phyloP scores from a whole-genome alignment of 2,888 invertebrate species.

The Brachypalpus laphriformis region DNA sequence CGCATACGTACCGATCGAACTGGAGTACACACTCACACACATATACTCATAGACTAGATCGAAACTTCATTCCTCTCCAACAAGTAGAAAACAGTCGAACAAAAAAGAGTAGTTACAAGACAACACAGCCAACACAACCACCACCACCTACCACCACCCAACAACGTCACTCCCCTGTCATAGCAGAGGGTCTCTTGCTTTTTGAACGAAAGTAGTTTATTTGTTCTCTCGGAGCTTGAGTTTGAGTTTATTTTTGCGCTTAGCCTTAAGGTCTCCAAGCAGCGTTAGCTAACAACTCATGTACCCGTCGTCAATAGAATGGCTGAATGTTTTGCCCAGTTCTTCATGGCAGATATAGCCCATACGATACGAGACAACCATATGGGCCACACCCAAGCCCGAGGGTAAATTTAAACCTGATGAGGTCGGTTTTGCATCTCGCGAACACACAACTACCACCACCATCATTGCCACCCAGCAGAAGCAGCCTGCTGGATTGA shows the following conservation, averaged over 20 bases:
- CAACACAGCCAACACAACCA: slow-evolving; percentile 25
- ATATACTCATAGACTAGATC: neutral
- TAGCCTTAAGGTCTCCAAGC: slow-evolving; percentile 71
- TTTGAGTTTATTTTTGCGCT: slow-evolving; percentile 65
- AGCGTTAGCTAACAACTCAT: slow-evolving; percentile 71
- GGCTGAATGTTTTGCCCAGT: slow-evolving; percentile 66
- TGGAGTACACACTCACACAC: slow-evolving; percentile 36
- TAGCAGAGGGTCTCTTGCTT: slow-evolving; percentile 57
- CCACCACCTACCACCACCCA: slow-evolving; percentile 50
- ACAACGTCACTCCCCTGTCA: slow-evolving; percentile 67
- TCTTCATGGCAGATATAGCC: slow-evolving; percentile 68
- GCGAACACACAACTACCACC: slow-evolving; percentile 40
- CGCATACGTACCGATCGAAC: slow-evolving; percentile 9
- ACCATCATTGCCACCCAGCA: slow-evolving; percentile 35
- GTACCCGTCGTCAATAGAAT: slow-evolving; percentile 55
- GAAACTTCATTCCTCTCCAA: slow-evolving; percentile 42
- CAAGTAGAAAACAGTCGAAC: slow-evolving; percentile 1
- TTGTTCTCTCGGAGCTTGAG: slow-evolving; percentile 66
- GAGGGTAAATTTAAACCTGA: slow-evolving; percentile 75
- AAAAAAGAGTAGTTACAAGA: slow-evolving; percentile 1
- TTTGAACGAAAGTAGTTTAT: slow-evolving; percentile 71
- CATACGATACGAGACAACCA: slow-evolving; percentile 72
- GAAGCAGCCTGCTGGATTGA: slow-evolving; percentile 28
- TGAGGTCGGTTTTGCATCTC: slow-evolving; percentile 75
- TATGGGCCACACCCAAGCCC: slow-evolving; percentile 76